Evolutionary conservation across 1,140 invertebrate species (phyloP).

Genomic region (Aphidius gifuensis): DNA sequence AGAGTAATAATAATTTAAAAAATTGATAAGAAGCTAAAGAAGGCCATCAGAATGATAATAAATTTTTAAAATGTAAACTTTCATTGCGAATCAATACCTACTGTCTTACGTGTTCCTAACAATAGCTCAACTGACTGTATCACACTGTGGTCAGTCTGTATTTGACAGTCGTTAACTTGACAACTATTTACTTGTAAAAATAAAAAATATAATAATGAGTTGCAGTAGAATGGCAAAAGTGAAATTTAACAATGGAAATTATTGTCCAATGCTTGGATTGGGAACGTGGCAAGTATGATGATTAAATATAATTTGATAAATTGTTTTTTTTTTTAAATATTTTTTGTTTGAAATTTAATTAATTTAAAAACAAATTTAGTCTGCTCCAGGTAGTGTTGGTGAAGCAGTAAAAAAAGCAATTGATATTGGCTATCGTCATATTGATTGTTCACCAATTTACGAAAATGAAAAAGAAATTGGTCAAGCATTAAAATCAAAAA

Average conservation of each 20-base stretch:
- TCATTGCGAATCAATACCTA: too few relatives aligned
- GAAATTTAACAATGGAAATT: slow-evolving; percentile 51
- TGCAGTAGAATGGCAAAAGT: neutral
- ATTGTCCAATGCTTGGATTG: slow-evolving; percentile 60
- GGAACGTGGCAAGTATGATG: slow-evolving; percentile 62
- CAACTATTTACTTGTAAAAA: too few relatives aligned
- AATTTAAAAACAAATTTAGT: neutral
- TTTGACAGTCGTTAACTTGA: too few relatives aligned
- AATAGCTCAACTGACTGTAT: too few relatives aligned
- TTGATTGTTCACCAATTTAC: slow-evolving; percentile 68
- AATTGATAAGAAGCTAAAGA: neutral
- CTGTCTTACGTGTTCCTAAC: too few relatives aligned
- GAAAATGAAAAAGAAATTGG: slow-evolving; percentile 84
- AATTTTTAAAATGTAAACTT: slow-evolving; percentile 1
- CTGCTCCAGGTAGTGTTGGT: slow-evolving; percentile 56
- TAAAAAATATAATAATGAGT: neutral
- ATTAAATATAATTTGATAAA: neutral
- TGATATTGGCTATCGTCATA: slow-evolving; percentile 67
- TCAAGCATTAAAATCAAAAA: slow-evolving; percentile 67
- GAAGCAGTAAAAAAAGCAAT: slow-evolving; percentile 66
- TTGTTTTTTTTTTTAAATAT: neutral
- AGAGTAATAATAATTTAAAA: too few relatives aligned
- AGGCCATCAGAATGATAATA: neutral
- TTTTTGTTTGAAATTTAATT: neutral
- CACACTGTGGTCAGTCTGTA: too few relatives aligned